Percentiles rank a stretch among this genome's conserved stretches.
Evolutionary conservation across 2,113 vertebrate species (phyloP).

Genomic region (Fukomys damarensis): DNA sequence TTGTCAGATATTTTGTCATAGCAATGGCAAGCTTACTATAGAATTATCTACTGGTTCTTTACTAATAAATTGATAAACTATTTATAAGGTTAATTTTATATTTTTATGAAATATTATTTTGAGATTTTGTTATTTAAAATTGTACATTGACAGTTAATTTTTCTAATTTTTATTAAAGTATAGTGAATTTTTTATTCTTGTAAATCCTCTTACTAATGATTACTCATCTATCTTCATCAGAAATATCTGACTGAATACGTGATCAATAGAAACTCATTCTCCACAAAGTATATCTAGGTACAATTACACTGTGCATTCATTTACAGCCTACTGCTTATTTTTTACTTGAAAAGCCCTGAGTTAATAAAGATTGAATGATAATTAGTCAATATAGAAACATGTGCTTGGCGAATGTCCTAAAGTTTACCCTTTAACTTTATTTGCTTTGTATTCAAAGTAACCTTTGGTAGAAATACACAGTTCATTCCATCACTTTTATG

Average conservation of each 20-base stretch:
- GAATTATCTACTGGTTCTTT: not conserved
- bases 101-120: not conserved
- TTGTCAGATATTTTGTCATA: not conserved
- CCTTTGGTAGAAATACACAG: not conserved
- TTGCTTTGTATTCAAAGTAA: not conserved
- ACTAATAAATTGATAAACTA: not conserved
- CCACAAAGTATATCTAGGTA: not conserved
- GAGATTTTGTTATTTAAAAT: not conserved
- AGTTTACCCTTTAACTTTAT: not conserved
- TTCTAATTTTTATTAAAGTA: not conserved
- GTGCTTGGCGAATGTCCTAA: not conserved
- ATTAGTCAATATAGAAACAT: not conserved
- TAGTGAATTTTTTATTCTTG: not conserved
- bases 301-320: not conserved
- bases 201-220: not conserved
- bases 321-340: not conserved
- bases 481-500: not conserved
- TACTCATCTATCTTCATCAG: not conserved
- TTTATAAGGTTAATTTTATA: not conserved
- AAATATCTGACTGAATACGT: not conserved
- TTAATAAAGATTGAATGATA: not conserved
- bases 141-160: not conserved
- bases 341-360: not conserved
- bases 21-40: not conserved
- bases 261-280: not conserved